Base-by-base conservation (phyloP, 2,888 invertebrate species). In the Melitaea athalia region DNA sequence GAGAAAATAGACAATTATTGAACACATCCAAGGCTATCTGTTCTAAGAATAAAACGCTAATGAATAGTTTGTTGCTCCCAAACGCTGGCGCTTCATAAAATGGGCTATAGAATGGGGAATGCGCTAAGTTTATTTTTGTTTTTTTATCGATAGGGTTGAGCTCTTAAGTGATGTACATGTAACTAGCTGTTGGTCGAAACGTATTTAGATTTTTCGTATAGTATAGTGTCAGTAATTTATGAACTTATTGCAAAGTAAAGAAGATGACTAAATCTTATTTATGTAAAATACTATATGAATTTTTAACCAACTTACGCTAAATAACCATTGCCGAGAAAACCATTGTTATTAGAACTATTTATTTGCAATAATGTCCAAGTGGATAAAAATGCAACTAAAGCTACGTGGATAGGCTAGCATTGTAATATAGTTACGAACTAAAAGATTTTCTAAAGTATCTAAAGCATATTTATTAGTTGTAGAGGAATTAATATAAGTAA, bases 1-100 rank as follows among this genome's bases (percentile, higher is more conserved):
- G 80, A 80, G 81, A 83, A 83, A 86, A 85, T 86, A 86, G 85
- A 86, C 80, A 84, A 82, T 81, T 76, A 78, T 77, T 73, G 75
- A 75, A 76, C 75, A 74, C 76, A 76, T 75, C 74, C 75, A 74
- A 78, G 74, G 77, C 75, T 77, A 75, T 74, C 67, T 62, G 73
- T 73, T 77, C 78, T 77, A 78, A 78, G 78, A 79, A 79, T 79
- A 79, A 77, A 78, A 76, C 77, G 71, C 76, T 77, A 79, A 79
- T 79, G 78, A 78, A 77, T 78, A 78, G 77, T 76, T 77, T 78
- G 74, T 78, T 78, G 77, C 76, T 74, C 78, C 76, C 78, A 72
- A 75, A 74, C 75, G 72, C 72, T 68, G 70, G 71, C 66, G 75
- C 75, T 74, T 77, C 76, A 76, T 76, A 75, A 76, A 75, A 74